Conservation (phyloP, 1,140 invertebrate species). For the Plectrocnemia conspersa region DNA sequence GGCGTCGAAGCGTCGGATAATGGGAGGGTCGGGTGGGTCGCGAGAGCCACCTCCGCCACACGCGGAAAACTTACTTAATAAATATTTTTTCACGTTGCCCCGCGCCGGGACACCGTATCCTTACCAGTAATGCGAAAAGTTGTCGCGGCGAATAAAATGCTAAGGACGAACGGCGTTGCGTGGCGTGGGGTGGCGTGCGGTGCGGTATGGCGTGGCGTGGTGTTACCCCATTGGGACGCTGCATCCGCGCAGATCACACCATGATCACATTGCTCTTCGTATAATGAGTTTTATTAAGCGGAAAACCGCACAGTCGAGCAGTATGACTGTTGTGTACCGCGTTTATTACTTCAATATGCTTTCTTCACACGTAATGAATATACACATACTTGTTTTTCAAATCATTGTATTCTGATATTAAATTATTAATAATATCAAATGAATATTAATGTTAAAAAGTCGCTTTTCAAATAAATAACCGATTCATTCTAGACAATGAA, state of each 20-base stretch:
- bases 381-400: too few relatives aligned
- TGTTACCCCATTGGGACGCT: not conserved
- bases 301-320: constrained; percentile 16
- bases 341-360: constrained; percentile 9
- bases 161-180: constrained; percentile 12
- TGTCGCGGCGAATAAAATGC: constrained; percentile 31
- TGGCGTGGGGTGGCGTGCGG: not conserved
- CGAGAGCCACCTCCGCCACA: not conserved
- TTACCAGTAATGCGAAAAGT: constrained; percentile 34
- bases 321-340: not conserved
- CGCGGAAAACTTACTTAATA: constrained; percentile 28
- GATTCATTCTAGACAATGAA: too few relatives aligned
- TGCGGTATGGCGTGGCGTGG: not conserved
- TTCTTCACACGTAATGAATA: too few relatives aligned
- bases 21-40: not conserved
- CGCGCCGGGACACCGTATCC: constrained; percentile 22
- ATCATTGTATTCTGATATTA: too few relatives aligned
- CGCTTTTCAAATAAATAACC: too few relatives aligned
- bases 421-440: too few relatives aligned
- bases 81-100: constrained; percentile 31
- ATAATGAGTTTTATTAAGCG: constrained; percentile 31
- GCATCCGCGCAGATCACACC: not conserved
- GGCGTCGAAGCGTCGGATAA: too few relatives aligned
- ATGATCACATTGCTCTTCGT: constrained; percentile 13
- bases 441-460: too few relatives aligned